These are phyloP conservation scores for Heliconius nattereri DNA, from an alignment of 1,140 invertebrate species.

Conservation along the genomic window DNA sequence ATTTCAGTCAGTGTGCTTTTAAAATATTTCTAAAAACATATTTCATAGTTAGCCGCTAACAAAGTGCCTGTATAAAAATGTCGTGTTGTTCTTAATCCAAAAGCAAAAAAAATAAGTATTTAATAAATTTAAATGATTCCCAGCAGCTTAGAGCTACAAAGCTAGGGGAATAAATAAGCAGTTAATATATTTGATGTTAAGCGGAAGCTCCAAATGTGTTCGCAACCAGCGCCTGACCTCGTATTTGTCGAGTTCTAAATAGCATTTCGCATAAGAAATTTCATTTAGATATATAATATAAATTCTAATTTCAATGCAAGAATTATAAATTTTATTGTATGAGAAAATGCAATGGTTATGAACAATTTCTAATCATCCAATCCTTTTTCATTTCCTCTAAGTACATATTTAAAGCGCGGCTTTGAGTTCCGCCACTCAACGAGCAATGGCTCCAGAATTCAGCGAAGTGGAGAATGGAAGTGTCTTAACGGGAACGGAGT, in stretches of 20 bases:
- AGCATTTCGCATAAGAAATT: too few species aligned
- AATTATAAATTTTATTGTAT: too few species aligned
- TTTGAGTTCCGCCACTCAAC: too few species aligned
- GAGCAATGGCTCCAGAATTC: too few species aligned
- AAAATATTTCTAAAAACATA: slow-evolving; percentile 6
- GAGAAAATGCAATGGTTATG: too few species aligned
- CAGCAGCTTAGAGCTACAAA: slow-evolving; percentile 16
- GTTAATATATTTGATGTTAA: slow-evolving; percentile 26
- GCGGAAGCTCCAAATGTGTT: neutral
- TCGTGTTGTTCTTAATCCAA: neutral
- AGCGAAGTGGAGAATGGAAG: too few species aligned
- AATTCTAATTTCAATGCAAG: too few species aligned
- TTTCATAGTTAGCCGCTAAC: neutral
- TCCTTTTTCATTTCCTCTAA: too few species aligned
- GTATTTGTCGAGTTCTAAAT: neutral
- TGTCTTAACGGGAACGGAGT: neutral
- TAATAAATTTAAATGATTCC: slow-evolving; percentile 9
- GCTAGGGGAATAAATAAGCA: slow-evolving; percentile 26
- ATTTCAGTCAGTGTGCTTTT: neutral
- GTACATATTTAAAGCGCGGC: too few species aligned
- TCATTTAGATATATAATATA: too few species aligned
- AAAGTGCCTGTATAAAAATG: neutral
- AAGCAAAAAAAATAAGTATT: neutral
- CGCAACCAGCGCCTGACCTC: neutral
- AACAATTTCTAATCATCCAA: too few species aligned